Percentiles rank a stretch among this genome's conserved stretches.
These are phyloP conservation scores for Hoplodrina blanda DNA, from an alignment of 2,888 invertebrate genomes.

Conservation along the genomic window DNA sequence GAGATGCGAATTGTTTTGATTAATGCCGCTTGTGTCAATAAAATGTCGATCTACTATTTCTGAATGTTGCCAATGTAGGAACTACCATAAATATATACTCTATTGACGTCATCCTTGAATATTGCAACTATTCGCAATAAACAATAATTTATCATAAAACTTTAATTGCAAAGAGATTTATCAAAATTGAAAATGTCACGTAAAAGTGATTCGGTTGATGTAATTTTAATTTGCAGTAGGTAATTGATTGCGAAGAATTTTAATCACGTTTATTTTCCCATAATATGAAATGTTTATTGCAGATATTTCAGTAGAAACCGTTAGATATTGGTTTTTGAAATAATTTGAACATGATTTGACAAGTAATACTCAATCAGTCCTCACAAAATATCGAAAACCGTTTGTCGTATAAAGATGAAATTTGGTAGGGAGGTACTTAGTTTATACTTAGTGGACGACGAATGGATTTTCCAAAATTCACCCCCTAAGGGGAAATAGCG, in stretches of 20 bases:
- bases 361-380: too few species aligned
- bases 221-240: constrained; percentile 32
- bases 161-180: constrained; percentile 26
- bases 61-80: background rate
- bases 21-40: constrained; percentile 29
- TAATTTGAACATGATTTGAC: constrained; percentile 26
- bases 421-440: too few species aligned
- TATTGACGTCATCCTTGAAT: constrained; percentile 9
- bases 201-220: constrained; percentile 46
- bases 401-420: too few species aligned
- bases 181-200: constrained; percentile 44
- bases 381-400: too few species aligned
- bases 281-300: constrained; percentile 18
- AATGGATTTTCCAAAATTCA: too few species aligned
- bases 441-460: too few species aligned
- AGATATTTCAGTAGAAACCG: constrained; percentile 13
- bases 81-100: background rate
- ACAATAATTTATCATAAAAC: constrained; percentile 25
- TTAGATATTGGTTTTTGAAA: constrained; percentile 30
- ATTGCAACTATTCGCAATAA: constrained; percentile 36
- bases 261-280: constrained; percentile 17
- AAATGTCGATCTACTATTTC: constrained; percentile 17
- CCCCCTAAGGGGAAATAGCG: too few species aligned
- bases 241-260: constrained; percentile 32
- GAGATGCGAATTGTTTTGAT: constrained; percentile 50